Evolutionary conservation across 2,888 invertebrate genomes (phyloP), one percentile per base, ranked within the genome.

Genomic region (Drosophila tanythrix): DNA sequence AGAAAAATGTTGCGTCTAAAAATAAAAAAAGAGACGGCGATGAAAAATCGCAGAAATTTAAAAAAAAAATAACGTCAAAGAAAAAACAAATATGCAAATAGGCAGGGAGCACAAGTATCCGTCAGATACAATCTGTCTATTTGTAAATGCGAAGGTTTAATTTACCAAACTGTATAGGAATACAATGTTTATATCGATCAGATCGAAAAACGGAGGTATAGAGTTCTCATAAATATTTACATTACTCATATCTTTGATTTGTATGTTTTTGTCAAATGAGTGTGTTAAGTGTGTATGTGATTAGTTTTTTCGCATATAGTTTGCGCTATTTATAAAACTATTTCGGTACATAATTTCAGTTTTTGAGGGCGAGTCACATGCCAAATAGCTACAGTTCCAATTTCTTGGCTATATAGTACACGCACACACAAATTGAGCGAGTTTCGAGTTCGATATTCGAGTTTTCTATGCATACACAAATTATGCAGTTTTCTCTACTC

Each of bases 71-170:
- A 74, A 57, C 46, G 50, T 51, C 52, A 65, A 79, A 64, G 51
- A 77, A 68, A 66, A 76, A 62, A 65, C 70, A 84, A 80, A 66
- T 73, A 82, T 77, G 70, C 58, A 66, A 79, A 68, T 46, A 46
- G 15, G 65, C 83, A 79, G 78, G 76, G 64, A 76, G 67, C 68
- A 55, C 51, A 66, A 76, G 62, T 70, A 79, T 72, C 76, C 60
- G 81, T 78, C 71, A 76, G 80, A 76, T 77, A 71, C 80, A 73
- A 83, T 81, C 72, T 74, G 72, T 64, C 81, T 84, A 88, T 88
- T 88, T 83, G 87, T 84, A 81, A 74, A 83, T 81, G 70, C 82
- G 88, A 85, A 85, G 88, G 85, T 89, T 85, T 76, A 51, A 63
- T 67, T 74, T 59, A 71, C 58, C 52, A 33, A 36, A 15, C 27